phyloP scores from a whole-genome alignment of 2,113 vertebrate genomes.

The Amia ocellicauda region DNA sequence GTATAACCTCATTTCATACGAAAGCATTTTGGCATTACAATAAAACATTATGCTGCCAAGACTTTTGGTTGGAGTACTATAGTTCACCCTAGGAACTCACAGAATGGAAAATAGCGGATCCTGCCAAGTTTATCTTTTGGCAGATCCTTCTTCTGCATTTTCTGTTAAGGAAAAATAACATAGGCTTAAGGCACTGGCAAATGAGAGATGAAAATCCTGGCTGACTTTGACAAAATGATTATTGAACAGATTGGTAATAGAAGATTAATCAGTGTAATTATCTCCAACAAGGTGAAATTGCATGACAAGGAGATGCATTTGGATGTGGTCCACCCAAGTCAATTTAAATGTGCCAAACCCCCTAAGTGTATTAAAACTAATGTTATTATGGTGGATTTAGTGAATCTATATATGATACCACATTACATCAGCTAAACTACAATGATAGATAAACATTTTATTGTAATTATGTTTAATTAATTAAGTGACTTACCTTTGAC shows the following conservation, averaged over 20 bases:
- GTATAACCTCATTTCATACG: conserved; percentile 36
- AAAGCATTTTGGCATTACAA: conserved; percentile 39
- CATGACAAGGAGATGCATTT: conserved; percentile 23
- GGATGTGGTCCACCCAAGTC: conserved; percentile 6
- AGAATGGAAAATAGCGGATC: conserved; percentile 24
- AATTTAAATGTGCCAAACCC: not conserved
- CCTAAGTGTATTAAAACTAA: not conserved
- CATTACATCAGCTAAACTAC: too few relatives aligned
- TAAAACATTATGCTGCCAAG: conserved; percentile 21
- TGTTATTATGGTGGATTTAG: not conserved
- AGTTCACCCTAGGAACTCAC: conserved; percentile 33
- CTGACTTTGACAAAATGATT: conserved; percentile 63
- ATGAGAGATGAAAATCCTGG: conserved; percentile 46
- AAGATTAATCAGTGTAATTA: conserved; percentile 64
- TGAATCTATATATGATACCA: too few relatives aligned
- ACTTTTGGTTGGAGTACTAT: conserved; percentile 31
- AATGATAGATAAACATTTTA: too few relatives aligned
- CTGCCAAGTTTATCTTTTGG: conserved; percentile 45
- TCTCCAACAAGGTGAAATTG: conserved; percentile 42
- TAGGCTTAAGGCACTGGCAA: conserved; percentile 36
- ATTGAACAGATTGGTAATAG: conserved; percentile 50
- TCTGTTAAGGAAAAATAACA: conserved; percentile 33
- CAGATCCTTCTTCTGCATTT: conserved; percentile 31
- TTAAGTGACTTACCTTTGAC: too few relatives aligned
- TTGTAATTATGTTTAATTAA: too few relatives aligned